Evolutionary conservation across 1,140 invertebrate species (phyloP), one percentile per base, ranked within the genome.

Genomic region (Camponotus pennsylvanicus): DNA sequence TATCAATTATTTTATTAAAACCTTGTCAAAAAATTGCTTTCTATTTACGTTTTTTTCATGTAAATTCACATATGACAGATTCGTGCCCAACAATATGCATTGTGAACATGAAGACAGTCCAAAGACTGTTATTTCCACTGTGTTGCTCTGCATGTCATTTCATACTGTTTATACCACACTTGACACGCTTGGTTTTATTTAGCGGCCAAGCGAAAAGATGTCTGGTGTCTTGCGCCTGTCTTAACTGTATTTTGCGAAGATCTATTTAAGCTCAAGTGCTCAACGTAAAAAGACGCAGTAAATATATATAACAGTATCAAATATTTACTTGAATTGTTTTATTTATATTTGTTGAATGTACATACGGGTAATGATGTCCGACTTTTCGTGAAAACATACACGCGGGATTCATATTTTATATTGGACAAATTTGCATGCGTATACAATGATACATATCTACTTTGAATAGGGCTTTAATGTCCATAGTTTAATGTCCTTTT

Each of bases 281-380:
- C 73, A 61, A 80, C 49, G 15, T n/a, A 84, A 84, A 87, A 70
- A 70, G 40, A 27, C 3, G 21, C 57, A 27, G 52, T 71, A 86
- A 80, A 88, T 52, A 6, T 45, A 6, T 45, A 57, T n/a, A 82
- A 3, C 40, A 34, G 18, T 6, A 32, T 86, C 52, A 89, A 89
- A 89, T 83, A 89, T 89, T 89, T 75, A 89, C 40, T 21, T 57
- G 3, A 79, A 27, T 85, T 78, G 27, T 66, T 71, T 45, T 45
- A 34, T 40, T 75, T 49, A 55, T 52, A 27, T 61, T 40, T 34
- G 82, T 52, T 32, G 42, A 49, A 64, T 37, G 21, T 37, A 34
- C 15, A 21, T 70, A 34, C 21, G 42, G 42, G 21, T 37, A 66
- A 88, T 70, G 13, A 9, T 9, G 15, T 11, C n/a, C n/a, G 21